Conservation (phyloP, 2,113 vertebrate genomes). For the Microcebus tavaratra region DNA sequence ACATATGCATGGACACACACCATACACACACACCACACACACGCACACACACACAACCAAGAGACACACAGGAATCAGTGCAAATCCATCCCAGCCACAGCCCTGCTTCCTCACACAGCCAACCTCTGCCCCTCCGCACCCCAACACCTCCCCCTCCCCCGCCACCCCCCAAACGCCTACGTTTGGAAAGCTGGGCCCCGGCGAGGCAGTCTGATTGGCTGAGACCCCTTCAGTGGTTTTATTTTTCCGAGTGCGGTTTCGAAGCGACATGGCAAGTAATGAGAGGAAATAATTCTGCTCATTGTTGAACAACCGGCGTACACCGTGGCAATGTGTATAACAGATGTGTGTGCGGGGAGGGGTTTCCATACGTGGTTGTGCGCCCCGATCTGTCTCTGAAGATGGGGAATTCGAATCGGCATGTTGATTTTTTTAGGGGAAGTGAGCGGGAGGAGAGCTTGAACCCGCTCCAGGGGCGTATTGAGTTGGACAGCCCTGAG, state of each 20-base stretch:
- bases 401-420: neutral
- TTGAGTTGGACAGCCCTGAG: neutral
- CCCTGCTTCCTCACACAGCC: neutral
- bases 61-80: neutral
- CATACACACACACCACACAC: neutral
- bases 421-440: neutral
- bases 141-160: neutral
- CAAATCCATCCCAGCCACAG: neutral
- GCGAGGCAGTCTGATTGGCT: neutral
- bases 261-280: slow-evolving; percentile 57
- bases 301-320: slow-evolving; percentile 58
- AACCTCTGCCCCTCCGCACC: neutral
- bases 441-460: neutral
- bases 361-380: neutral
- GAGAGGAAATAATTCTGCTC: slow-evolving; percentile 64
- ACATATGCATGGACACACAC: fast-evolving
- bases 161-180: neutral
- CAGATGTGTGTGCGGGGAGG: slow-evolving; percentile 64
- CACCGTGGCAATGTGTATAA: slow-evolving; percentile 59
- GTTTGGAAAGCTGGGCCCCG: neutral
- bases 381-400: neutral
- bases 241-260: slow-evolving; percentile 66
- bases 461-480: neutral
- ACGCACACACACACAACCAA: neutral
- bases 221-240: slow-evolving; percentile 7